Evolutionary conservation across 2,113 vertebrate species (phyloP).

Genomic region (Ptyas mucosa): DNA sequence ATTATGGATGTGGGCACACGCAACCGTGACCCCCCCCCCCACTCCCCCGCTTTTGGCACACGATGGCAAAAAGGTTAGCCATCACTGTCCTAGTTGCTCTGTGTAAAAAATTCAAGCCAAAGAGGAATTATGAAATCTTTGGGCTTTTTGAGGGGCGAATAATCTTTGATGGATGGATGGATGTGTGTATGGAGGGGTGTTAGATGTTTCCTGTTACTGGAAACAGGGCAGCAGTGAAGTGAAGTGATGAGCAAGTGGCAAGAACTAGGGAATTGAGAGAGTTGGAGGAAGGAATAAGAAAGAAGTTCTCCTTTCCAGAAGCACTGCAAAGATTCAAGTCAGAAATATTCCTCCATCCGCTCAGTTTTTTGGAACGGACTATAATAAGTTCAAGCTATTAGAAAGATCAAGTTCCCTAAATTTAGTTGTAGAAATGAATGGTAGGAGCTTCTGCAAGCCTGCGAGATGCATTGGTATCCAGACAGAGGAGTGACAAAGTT

Average conservation of each 20-base stretch:
- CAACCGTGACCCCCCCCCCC: no score
- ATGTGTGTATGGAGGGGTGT: no score
- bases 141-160: not conserved
- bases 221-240: not conserved
- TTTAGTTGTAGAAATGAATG: not conserved
- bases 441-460: not conserved
- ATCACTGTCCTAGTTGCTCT: not conserved
- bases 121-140: not conserved
- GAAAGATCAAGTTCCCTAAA: not conserved
- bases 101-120: not conserved
- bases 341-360: not conserved
- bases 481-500: not conserved
- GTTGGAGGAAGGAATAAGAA: not conserved
- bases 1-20: no score
- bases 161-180: not conserved
- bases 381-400: not conserved
- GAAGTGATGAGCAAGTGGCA: not conserved
- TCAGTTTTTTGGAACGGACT: not conserved
- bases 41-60: no score
- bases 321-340: not conserved
- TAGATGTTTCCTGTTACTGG: not conserved
- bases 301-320: not conserved
- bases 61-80: no score
- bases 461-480: not conserved
- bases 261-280: not conserved